Percentiles rank a stretch among this genome's conserved stretches.
These are phyloP conservation scores for Drosophila antonietae DNA, from an alignment of 2,888 invertebrate genomes.

Conservation along the genomic window DNA sequence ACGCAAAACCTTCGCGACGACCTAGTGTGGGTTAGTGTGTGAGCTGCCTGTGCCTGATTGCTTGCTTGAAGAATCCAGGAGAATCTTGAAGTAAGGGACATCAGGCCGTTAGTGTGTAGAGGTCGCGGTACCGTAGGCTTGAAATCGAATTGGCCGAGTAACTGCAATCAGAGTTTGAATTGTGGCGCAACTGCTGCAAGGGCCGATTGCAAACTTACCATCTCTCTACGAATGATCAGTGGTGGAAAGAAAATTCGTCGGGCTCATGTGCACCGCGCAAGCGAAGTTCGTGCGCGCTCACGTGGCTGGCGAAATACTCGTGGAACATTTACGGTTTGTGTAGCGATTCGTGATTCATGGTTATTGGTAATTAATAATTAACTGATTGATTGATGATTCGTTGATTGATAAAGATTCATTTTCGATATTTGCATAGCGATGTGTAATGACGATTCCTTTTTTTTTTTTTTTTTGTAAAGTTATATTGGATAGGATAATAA, in stretches of 20 bases:
- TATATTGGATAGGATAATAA: too few species aligned
- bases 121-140: constrained; percentile 43
- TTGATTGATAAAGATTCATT: neutral
- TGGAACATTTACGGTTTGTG: neutral
- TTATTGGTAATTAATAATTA: neutral
- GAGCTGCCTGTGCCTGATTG: neutral
- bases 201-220: neutral
- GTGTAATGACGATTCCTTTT: neutral
- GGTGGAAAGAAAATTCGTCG: neutral
- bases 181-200: too few species aligned
- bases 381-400: neutral
- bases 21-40: neutral
- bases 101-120: too few species aligned
- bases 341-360: neutral
- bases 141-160: constrained; percentile 28
- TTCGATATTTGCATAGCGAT: too few species aligned
- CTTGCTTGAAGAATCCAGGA: neutral
- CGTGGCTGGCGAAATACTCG: neutral
- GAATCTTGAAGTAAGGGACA: neutral
- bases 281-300: neutral
- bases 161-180: neutral
- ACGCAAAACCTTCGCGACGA: constrained; percentile 35
- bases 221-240: neutral
- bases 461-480: too few species aligned
- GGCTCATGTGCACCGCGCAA: neutral